Percentiles rank a stretch among this genome's conserved stretches.
phyloP scores from a whole-genome alignment of 2,888 invertebrate genomes.

The Drosophila emarginata region DNA sequence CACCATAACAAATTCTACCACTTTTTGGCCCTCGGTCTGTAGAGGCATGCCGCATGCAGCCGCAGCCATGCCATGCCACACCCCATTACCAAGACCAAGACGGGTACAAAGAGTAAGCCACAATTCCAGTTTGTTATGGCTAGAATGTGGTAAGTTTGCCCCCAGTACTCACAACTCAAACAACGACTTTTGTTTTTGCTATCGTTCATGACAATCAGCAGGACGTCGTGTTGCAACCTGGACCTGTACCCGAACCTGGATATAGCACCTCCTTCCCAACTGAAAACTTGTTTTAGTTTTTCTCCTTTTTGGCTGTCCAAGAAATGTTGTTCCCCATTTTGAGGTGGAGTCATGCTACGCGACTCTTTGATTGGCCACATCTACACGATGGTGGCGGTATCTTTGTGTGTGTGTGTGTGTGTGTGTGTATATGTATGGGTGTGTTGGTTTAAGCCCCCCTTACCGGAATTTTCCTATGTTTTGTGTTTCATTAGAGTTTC shows the following conservation, averaged over 20 bases:
- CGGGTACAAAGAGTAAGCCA: background rate
- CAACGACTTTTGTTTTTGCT: constrained; percentile 38
- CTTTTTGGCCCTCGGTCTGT: constrained; percentile 43
- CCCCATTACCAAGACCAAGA: constrained; percentile 28
- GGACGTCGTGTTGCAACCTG: constrained; percentile 57
- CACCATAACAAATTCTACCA: constrained; percentile 76
- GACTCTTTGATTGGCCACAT: constrained; percentile 60
- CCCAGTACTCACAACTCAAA: constrained; percentile 54
- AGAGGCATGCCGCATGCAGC: background rate
- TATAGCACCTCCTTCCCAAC: constrained; percentile 28
- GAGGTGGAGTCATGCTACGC: constrained; percentile 69
- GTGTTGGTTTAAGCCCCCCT: background rate
- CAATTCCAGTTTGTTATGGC: constrained; percentile 28
- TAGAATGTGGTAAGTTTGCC: constrained; percentile 47
- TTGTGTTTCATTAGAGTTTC: constrained; percentile 68
- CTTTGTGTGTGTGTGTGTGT: background rate
- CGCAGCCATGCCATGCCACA: constrained; percentile 42
- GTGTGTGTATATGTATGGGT: constrained; percentile 14
- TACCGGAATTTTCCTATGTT: constrained; percentile 7
- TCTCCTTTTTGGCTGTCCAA: constrained; percentile 33
- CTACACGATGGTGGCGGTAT: constrained; percentile 6
- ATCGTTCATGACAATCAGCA: constrained; percentile 69
- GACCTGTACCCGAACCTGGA: constrained; percentile 38
- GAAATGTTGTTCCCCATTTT: constrained; percentile 64
- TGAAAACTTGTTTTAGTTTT: constrained; percentile 15